These are phyloP conservation scores for Tragopan temminckii DNA, from an alignment of 2,797 vertebrate genomes.

Conservation along the genomic window DNA sequence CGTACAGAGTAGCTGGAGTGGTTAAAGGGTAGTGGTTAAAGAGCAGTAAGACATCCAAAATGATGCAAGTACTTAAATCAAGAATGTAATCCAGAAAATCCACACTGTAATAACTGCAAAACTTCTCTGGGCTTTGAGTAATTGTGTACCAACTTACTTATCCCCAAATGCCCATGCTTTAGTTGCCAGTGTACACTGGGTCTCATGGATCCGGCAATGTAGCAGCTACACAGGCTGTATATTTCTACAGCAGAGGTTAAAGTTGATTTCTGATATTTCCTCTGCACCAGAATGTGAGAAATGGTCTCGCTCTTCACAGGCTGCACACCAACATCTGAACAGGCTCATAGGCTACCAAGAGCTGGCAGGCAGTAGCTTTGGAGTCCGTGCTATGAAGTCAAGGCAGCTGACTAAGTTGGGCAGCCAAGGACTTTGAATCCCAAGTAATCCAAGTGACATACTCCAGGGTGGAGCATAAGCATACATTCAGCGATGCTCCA, in stretches of 20 bases:
- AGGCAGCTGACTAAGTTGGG: not conserved
- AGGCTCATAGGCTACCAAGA: not conserved
- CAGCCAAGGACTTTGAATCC: not conserved
- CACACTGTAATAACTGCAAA: not conserved
- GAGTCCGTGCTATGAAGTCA: not conserved
- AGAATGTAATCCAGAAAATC: not conserved
- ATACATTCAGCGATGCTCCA: not conserved
- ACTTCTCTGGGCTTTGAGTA: not conserved
- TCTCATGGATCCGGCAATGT: not conserved
- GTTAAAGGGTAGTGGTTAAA: not conserved
- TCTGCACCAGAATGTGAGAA: not conserved
- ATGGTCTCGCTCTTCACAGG: not conserved
- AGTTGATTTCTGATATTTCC: not conserved
- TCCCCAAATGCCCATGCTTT: not conserved
- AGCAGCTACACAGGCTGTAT: not conserved
- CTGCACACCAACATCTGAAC: not conserved
- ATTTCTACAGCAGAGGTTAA: not conserved
- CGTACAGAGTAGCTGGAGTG: not conserved
- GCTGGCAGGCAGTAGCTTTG: not conserved
- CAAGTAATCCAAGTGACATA: not conserved
- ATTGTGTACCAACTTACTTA: not conserved
- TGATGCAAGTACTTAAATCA: not conserved
- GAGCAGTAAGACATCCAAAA: not conserved
- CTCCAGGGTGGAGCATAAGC: not conserved
- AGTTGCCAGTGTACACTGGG: fast-evolving